phyloP scores from a whole-genome alignment of 2,888 invertebrate genomes.

The Lasius platythorax region DNA sequence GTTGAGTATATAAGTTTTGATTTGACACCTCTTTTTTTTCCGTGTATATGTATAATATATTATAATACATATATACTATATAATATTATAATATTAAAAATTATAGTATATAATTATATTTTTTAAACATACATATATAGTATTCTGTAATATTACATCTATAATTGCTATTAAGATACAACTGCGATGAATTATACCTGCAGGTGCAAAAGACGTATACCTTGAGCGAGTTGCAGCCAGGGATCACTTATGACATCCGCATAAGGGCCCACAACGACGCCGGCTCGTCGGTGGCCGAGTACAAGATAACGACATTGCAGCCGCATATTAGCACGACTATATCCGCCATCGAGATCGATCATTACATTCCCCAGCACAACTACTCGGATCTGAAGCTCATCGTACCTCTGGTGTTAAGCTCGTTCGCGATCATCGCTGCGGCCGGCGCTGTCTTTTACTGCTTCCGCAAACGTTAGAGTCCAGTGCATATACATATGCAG shows the following conservation, averaged over 20 bases:
- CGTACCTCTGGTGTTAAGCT: conserved; percentile 83
- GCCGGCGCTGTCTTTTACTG: conserved; percentile 85
- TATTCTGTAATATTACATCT: background rate
- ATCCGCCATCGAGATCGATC: conserved; percentile 83
- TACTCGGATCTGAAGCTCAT: conserved; percentile 84
- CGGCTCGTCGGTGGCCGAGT: conserved; percentile 93
- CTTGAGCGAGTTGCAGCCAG: conserved; percentile 92
- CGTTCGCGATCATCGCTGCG: conserved; percentile 83
- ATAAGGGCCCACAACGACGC: conserved; percentile 93
- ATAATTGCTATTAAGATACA: background rate
- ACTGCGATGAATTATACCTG: background rate
- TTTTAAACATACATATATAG: background rate
- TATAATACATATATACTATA: background rate
- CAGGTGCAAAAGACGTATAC: conserved; percentile 92
- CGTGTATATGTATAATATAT: background rate
- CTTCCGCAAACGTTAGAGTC: conserved; percentile 84
- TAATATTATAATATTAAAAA: too few relatives aligned
- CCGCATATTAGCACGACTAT: conserved; percentile 89
- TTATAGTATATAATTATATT: too few relatives aligned
- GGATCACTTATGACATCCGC: conserved; percentile 86
- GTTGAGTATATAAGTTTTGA: too few relatives aligned
- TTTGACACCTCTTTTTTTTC: too few relatives aligned
- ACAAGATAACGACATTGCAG: conserved; percentile 94
- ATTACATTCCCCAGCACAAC: conserved; percentile 83
- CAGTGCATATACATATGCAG: background rate